These are phyloP conservation scores for Thrips palmi DNA, from an alignment of 1,140 invertebrate species.

Conservation along the genomic window DNA sequence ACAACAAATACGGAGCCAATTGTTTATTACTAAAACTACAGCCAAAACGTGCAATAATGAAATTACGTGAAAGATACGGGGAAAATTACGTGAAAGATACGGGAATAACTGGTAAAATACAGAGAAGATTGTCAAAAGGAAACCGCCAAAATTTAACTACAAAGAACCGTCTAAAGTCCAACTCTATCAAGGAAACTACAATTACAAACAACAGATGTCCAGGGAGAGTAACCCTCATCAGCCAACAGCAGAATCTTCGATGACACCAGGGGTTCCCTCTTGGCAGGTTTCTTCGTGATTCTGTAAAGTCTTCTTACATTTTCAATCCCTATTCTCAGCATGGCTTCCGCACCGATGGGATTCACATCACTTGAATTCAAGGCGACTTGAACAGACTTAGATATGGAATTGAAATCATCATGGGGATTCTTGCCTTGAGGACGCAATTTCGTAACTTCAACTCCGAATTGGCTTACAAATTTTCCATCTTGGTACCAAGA, in stretches of 20 bases:
- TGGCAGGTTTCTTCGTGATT: neutral
- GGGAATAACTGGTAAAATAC: too few relatives aligned
- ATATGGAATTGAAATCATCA: neutral
- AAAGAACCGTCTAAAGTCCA: too few relatives aligned
- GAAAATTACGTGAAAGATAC: too few relatives aligned
- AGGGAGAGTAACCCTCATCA: neutral
- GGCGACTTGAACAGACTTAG: neutral
- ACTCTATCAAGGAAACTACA: too few relatives aligned
- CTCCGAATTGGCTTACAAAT: slow-evolving; percentile 3
- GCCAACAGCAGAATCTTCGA: neutral
- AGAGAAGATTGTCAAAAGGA: too few relatives aligned
- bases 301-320: neutral
- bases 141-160: too few relatives aligned
- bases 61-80: too few relatives aligned
- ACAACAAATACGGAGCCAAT: too few relatives aligned
- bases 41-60: too few relatives aligned
- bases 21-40: too few relatives aligned
- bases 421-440: neutral
- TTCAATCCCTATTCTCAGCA: neutral
- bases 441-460: neutral
- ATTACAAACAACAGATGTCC: too few relatives aligned
- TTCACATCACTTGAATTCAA: neutral
- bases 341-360: neutral
- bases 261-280: neutral
- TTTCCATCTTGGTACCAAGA: slow-evolving; percentile 2